These are phyloP conservation scores for Syrphus vitripennis DNA, from an alignment of 2,888 invertebrate genomes.

Conservation along the genomic window DNA sequence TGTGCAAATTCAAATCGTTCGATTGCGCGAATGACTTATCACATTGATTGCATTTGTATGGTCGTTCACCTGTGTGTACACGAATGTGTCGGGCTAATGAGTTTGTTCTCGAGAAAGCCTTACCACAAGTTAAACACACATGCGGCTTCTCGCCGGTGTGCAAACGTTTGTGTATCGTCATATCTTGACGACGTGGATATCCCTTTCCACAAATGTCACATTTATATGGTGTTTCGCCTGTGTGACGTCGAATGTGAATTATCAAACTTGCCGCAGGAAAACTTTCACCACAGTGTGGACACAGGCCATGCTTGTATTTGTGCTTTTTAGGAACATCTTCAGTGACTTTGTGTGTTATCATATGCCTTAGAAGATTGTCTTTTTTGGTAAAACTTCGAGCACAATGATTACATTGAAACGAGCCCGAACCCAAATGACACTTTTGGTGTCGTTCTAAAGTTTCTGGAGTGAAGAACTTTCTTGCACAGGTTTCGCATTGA, in stretches of 20 bases:
- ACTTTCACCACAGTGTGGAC: slow-evolving; percentile 84
- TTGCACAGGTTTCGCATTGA: slow-evolving; percentile 52
- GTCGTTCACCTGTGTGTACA: slow-evolving; percentile 82
- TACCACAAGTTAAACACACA: slow-evolving; percentile 76
- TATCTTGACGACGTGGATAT: slow-evolving; percentile 84
- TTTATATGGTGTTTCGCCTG: slow-evolving; percentile 85
- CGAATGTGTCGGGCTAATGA: slow-evolving; percentile 85
- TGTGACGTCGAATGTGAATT: slow-evolving; percentile 86
- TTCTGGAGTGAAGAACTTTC: slow-evolving; percentile 75
- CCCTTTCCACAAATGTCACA: slow-evolving; percentile 85
- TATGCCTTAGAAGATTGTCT: slow-evolving; percentile 83
- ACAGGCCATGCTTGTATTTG: slow-evolving; percentile 80
- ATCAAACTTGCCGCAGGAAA: slow-evolving; percentile 85
- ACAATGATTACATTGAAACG: slow-evolving; percentile 75
- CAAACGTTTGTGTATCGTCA: slow-evolving; percentile 83
- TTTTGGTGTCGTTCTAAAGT: slow-evolving; percentile 74
- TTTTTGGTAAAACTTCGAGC: slow-evolving; percentile 82
- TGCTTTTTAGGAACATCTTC: slow-evolving; percentile 71
- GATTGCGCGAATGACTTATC: slow-evolving; percentile 85
- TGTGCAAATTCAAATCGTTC: slow-evolving; percentile 87
- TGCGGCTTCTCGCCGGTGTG: slow-evolving; percentile 85
- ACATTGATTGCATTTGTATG: slow-evolving; percentile 83
- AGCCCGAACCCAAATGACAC: slow-evolving; percentile 58
- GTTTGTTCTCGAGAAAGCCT: slow-evolving; percentile 84
- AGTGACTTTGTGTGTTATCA: slow-evolving; percentile 81